phyloP scores from a whole-genome alignment of 2,797 vertebrate species.

The Betta splendens region DNA sequence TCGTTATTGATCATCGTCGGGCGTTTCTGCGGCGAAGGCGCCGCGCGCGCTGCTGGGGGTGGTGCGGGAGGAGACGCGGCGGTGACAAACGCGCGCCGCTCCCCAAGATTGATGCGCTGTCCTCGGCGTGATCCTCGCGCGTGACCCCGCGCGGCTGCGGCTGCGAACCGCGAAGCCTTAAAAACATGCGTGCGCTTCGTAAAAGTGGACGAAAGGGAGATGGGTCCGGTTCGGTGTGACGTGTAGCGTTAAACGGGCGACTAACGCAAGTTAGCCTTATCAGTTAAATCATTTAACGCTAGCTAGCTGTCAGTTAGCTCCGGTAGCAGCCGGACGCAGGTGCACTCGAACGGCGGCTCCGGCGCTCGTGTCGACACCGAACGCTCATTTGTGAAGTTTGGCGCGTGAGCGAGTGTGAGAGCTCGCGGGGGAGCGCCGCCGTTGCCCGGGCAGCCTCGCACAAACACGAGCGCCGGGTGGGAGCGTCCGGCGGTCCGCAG shows the following conservation, averaged over 20 bases:
- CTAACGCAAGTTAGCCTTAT: neutral
- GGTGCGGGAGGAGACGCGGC: slow-evolving; percentile 47
- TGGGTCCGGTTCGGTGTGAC: neutral
- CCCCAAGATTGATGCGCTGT: slow-evolving; percentile 43
- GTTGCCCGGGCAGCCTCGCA: slow-evolving; percentile 66
- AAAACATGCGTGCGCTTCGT: neutral
- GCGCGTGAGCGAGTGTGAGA: slow-evolving; percentile 46
- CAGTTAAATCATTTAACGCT: neutral
- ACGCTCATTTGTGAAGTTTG: slow-evolving; percentile 25
- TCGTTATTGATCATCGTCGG: rapidly evolving
- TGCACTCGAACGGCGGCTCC: neutral
- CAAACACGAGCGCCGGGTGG: slow-evolving; percentile 44
- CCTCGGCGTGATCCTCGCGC: slow-evolving; percentile 11
- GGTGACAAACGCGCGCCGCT: slow-evolving; percentile 52
- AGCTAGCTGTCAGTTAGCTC: slow-evolving; percentile 33
- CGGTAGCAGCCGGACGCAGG: slow-evolving; percentile 16
- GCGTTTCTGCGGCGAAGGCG: neutral
- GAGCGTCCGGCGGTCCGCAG: slow-evolving; percentile 48
- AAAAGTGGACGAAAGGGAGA: neutral
- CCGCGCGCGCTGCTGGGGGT: slow-evolving; percentile 5
- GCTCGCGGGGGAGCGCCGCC: slow-evolving; percentile 45
- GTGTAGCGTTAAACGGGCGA: slow-evolving; percentile 20
- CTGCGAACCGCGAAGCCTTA: slow-evolving; percentile 1
- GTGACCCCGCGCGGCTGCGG: slow-evolving; percentile 32
- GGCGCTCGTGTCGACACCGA: neutral